These are phyloP conservation scores for Listronotus oregonensis DNA, from an alignment of 1,140 invertebrate genomes.

Conservation along the genomic window DNA sequence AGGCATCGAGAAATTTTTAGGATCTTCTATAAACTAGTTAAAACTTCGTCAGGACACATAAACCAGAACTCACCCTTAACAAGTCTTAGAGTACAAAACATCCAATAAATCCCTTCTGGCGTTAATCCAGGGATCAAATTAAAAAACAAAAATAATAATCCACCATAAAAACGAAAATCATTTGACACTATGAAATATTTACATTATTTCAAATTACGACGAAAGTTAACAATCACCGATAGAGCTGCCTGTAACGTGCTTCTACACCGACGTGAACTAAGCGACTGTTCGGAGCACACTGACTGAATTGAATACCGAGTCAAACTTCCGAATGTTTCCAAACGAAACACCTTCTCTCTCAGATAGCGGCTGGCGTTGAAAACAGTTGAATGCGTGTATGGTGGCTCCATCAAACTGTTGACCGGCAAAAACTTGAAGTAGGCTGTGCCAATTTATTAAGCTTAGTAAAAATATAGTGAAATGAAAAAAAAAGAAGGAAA, in stretches of 20 bases:
- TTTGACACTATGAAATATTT: constrained; percentile 14
- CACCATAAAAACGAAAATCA: constrained; percentile 15
- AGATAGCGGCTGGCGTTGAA: constrained; percentile 19
- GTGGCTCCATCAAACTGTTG: constrained; percentile 21
- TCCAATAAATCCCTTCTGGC: not conserved
- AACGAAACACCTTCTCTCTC: constrained; percentile 21
- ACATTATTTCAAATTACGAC: constrained; percentile 3
- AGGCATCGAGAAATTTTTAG: too few species aligned
- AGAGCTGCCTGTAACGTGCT: not conserved
- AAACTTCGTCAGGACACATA: too few species aligned
- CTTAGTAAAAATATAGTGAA: constrained; percentile 5
- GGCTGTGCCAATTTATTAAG: constrained; percentile 12
- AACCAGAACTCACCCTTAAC: constrained; percentile 3
- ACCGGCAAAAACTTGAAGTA: constrained; percentile 20
- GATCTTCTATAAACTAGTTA: too few species aligned
- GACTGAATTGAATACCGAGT: constrained; percentile 15
- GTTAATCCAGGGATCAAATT: constrained; percentile 21
- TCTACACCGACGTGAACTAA: constrained; percentile 25
- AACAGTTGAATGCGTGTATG: constrained; percentile 23
- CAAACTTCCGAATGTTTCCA: constrained; percentile 21
- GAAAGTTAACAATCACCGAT: constrained; percentile 1
- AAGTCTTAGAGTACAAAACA: not conserved
- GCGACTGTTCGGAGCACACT: constrained; percentile 25
- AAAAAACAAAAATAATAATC: constrained; percentile 18
- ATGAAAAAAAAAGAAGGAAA: not conserved